Evolutionary conservation across 2,113 vertebrate species (phyloP), one percentile per base, ranked within the genome.

Genomic region (Speoplatyrhinus poulsoni): DNA sequence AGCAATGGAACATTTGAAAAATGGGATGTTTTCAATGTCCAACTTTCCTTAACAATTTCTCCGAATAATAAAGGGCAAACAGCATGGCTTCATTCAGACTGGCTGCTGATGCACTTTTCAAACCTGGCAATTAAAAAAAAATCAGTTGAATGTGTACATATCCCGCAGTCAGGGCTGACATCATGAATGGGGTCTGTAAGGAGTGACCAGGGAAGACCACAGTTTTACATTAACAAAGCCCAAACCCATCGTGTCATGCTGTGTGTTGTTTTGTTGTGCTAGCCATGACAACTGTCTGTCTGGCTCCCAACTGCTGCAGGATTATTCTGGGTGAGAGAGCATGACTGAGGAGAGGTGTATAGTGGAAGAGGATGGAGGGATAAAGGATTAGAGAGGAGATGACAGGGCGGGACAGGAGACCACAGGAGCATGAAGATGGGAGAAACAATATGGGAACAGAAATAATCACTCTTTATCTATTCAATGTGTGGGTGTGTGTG

Each of bases 281-380:
- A 87, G 84, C 87, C 87, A 91, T 93, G 90, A 91, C 90, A 89
- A 92, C 90, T 89, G 86, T 81, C 73, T 75, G 36, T 52, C 73
- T 59, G 68, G 69, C 76, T 76, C 73, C 81, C 62, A 78, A 70
- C 76, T 75, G 75, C 46, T 82, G 77, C 32, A 55, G 69, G 82
- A 87, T 85, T 83, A 82, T 81, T 81, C 75, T 71, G 79, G 58
- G 19, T 49, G 36, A 70, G 67, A 15, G 46, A 41, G 49, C 3
- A 8, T 26, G n/a, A 55, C 19, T 12, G 15, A 33, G 19, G 9
- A 41, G 50, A 36, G 66, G 2, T 9, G 12, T 12, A 12, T 13
- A 65, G 49, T 36, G 63, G 9, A 69, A 79, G 83, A 72, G 71
- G 75, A 69, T 70, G 69, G 50, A 61, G 46, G 74, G 54, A 12